Base-by-base conservation (phyloP, 2,797 vertebrate species). In the Sebastes miniatus region DNA sequence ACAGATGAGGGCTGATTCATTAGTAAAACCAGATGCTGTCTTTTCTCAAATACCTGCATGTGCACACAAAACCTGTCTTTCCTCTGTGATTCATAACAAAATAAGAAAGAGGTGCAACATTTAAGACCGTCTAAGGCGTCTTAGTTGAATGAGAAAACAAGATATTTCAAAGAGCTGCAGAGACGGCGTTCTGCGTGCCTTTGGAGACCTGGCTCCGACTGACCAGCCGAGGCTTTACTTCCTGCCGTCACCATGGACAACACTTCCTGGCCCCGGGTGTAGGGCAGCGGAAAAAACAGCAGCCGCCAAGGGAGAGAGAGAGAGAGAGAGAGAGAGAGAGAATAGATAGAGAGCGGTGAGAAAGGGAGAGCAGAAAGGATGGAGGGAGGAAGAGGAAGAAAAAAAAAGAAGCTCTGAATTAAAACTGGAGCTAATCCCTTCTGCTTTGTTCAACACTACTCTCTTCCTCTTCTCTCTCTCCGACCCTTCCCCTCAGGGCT, bases 201-300 rank as follows among this genome's bases (percentile, higher is more conserved):
- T 25, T 25, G 73, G 83, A 89, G 83, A 83, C 83, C 85, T 74
- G 81, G 85, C 84, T 77, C 70, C 20, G 68, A 81, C 73, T 73
- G 77, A 83, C 83, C 83, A 43, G 84, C 74, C 36, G 10, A 73
- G 67, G 70, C 77, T 88, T 81, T 70, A 84, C 91, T 93, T 93
- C 91, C 93, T 89, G 81, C 56, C 2, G 71, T 93, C 79, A 5
- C 90, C 83, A 88, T 91, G 90, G 91, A 88, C 69, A 92, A 92
- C 92, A 86, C 87, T 90, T 92, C 90, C 94, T 90, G 89, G 79
- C 89, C 59, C 50, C 10, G 79, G 83, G 43, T 84, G 78, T 63
- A 66, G 78, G 83, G 72, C 88, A 85, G 86, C 68, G 77, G 82
- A 87, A 88, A 87, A 89, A 88, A 89, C 84, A 81, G 69, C 74